Evolutionary conservation across 2,888 invertebrate genomes (phyloP), one percentile per base, ranked within the genome.

Genomic region (Pristionchus entomophagus): DNA sequence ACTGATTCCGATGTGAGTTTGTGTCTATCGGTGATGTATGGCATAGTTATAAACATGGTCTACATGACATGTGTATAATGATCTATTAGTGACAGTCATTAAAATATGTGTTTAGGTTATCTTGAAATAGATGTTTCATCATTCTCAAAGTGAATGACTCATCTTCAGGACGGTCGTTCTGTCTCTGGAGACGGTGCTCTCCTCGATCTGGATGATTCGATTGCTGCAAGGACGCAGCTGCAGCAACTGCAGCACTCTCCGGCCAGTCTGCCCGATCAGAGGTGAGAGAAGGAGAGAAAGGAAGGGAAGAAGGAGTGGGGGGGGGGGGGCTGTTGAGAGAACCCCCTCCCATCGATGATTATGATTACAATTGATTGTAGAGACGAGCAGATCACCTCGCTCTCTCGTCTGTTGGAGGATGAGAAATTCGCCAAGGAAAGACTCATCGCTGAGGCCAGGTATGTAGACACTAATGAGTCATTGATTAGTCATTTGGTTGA

Each of bases 1-100:
- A 14, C 90, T 97, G 84, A 96, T 97, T 1, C 94, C 94, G 96
- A 96, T 53, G 95, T 96, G 90, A 56, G 41, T 32, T 95, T 6
- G 17, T 35, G 6, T 17, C n/a, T n/a, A n/a, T n/a, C n/a, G n/a
- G n/a, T n/a, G n/a, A n/a, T n/a, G n/a, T n/a, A n/a, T n/a, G n/a
- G n/a, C n/a, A n/a, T n/a, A n/a, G n/a, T n/a, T n/a, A n/a, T n/a
- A n/a, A n/a, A n/a, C n/a, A n/a, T n/a, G n/a, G n/a, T n/a, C n/a
- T n/a, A n/a, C n/a, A n/a, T n/a, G n/a, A n/a, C n/a, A n/a, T n/a
- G n/a, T n/a, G n/a, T n/a, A n/a, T n/a, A n/a, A n/a, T n/a, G n/a
- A n/a, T n/a, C n/a, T n/a, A n/a, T n/a, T n/a, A n/a, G n/a, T n/a
- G n/a, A n/a, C n/a, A n/a, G n/a, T n/a, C n/a, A n/a, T n/a, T n/a